These are phyloP conservation scores for Ceratosolen solmsi DNA, from an alignment of 1,140 invertebrate genomes.

Conservation along the genomic window DNA sequence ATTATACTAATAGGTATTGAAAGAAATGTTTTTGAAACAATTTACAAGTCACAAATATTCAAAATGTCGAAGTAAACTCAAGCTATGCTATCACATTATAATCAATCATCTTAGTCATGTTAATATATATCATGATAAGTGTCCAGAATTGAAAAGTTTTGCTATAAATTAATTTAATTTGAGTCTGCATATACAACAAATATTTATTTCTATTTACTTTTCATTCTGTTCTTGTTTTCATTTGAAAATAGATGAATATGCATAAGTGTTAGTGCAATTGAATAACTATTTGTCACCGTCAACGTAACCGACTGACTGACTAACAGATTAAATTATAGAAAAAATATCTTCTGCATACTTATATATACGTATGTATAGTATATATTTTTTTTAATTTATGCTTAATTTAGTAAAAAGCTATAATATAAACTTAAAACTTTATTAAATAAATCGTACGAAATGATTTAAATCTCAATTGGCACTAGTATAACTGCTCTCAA, in stretches of 20 bases:
- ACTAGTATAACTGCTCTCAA: too few relatives aligned
- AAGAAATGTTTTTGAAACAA: too few relatives aligned
- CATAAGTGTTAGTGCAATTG: not conserved
- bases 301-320: too few relatives aligned
- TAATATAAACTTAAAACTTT: too few relatives aligned
- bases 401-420: not conserved
- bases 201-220: not conserved
- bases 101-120: not conserved
- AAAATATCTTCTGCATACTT: not conserved
- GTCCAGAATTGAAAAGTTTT: not conserved
- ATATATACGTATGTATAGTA: slow-evolving; percentile 5
- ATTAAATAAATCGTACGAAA: too few relatives aligned
- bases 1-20: too few relatives aligned
- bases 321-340: too few relatives aligned
- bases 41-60: too few relatives aligned
- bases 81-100: not conserved
- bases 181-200: not conserved
- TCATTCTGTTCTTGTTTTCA: not conserved
- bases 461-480: too few relatives aligned
- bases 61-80: too few relatives aligned
- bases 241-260: not conserved
- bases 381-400: too few relatives aligned
- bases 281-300: too few relatives aligned
- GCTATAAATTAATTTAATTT: not conserved
- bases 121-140: not conserved